Base-by-base conservation (phyloP, 2,113 vertebrate genomes). In the Larimichthys crocea region DNA sequence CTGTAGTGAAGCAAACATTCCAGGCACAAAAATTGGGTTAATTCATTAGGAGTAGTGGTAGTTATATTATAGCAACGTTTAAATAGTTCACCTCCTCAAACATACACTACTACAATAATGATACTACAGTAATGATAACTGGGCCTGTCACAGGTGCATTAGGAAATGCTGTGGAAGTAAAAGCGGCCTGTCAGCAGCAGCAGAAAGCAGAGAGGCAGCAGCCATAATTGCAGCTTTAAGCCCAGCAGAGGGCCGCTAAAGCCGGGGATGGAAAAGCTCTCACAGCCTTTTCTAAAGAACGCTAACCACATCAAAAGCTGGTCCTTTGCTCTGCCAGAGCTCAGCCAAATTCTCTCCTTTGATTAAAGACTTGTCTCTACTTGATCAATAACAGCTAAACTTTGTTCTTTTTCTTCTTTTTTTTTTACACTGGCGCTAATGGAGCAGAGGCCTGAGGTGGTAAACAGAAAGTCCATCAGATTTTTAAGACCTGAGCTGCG, bases 171-270 rank as follows among this genome's bases (percentile, higher is more conserved):
- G 10, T 9, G 69, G 53, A 20, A 40, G 69, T 72, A 59, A 46
- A 49, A 49, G 14, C 19, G 22, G 31, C 40, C 62, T 35, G 52
- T 67, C 42, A 55, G 44, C 42, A 29, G 50, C 76, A 66, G 74
- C 59, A 56, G 31, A 66, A 66, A 79, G 62, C 62, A 5, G 50
- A 85, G 75, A 71, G 22, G 75, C 46, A 19, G 67, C 76, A 0
- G 73, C 76, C 83, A 74, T 80, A n/a, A 69, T 11, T 24, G 59
- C 68, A 74, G 79, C 73, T 19, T 1, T 66, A 50, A 80, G 81
- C 74, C 74, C 40, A 31, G 61, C 59, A 75, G 74, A 87, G 55
- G 42, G 73, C 64, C 69, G 16, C 69, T 71, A 14, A 70, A 79
- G 78, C 77, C 49, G 74, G 40, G 53, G 49, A 74, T 12, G 24